A percentile compares a stretch with the other conserved stretches of the same genome.
These are phyloP conservation scores for Apotomis turbidana DNA, from an alignment of 2,888 invertebrate genomes.

Conservation along the genomic window DNA sequence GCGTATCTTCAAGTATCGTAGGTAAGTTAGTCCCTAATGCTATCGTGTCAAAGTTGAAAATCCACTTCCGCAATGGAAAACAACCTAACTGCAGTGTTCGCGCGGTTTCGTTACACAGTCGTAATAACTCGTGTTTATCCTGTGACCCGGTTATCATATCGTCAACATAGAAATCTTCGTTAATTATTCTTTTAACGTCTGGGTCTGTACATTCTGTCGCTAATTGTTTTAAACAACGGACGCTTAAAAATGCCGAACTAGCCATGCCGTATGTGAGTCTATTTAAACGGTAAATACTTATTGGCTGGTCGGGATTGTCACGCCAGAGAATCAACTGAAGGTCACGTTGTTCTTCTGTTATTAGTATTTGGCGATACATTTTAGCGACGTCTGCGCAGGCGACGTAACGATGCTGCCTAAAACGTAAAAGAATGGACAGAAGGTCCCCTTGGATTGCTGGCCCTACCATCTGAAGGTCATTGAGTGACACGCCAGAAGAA, in stretches of 20 bases:
- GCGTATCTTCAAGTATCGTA: not conserved
- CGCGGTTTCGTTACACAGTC: not conserved
- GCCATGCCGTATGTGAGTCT: conserved; percentile 3
- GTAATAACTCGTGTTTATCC: not conserved
- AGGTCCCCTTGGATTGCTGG: conserved; percentile 44
- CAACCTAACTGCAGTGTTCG: conserved; percentile 6
- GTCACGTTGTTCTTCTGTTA: conserved; percentile 30
- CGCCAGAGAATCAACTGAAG: conserved; percentile 42
- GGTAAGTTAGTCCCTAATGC: not conserved
- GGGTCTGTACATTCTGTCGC: conserved; percentile 2
- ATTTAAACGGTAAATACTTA: not conserved
- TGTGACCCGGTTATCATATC: not conserved
- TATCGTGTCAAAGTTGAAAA: not conserved
- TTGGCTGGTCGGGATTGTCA: not conserved
- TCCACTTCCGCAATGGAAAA: conserved; percentile 14
- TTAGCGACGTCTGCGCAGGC: conserved; percentile 36
- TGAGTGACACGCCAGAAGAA: no score
- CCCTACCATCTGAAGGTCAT: conserved; percentile 44
- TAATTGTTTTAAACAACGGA: conserved; percentile 12
- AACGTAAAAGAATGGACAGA: conserved; percentile 45
- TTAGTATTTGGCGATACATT: conserved; percentile 39
- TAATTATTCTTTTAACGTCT: not conserved
- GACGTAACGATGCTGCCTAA: conserved; percentile 32
- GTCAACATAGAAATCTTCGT: conserved; percentile 4
- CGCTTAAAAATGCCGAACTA: not conserved